Evolutionary conservation across 2,797 vertebrate species (phyloP).

Genomic region (Pteropus rufus): DNA sequence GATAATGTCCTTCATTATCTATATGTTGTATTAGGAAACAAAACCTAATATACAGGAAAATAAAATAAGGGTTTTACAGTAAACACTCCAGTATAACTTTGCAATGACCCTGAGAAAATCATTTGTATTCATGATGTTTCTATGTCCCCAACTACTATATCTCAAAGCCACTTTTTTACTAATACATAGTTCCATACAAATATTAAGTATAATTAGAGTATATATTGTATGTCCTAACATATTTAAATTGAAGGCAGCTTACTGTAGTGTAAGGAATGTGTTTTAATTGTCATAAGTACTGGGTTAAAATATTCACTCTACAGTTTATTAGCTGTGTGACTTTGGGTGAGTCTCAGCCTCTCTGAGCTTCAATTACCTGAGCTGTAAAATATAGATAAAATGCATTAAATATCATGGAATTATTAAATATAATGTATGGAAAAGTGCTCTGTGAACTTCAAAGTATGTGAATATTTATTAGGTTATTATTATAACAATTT

Average conservation of each 20-base stretch:
- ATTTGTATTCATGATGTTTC: neutral
- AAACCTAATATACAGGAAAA: neutral
- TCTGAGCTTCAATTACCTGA: neutral
- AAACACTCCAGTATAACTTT: neutral
- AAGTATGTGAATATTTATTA: neutral
- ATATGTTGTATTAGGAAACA: neutral
- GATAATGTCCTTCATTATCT: neutral
- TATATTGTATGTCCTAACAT: neutral
- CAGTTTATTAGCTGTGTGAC: neutral
- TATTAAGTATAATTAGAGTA: neutral
- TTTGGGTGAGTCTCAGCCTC: neutral
- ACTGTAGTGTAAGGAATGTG: neutral
- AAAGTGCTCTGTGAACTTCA: neutral
- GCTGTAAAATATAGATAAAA: neutral
- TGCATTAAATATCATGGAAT: neutral
- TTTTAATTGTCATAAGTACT: neutral
- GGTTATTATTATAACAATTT: neutral
- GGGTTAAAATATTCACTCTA: neutral
- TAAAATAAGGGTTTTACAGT: neutral
- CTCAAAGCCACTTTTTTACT: neutral
- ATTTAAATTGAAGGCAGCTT: neutral
- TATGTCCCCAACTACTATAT: neutral
- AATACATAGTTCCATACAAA: neutral
- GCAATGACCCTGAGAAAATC: neutral
- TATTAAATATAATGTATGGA: neutral